These are phyloP conservation scores for Seladonia tumulorum DNA, from an alignment of 2,888 invertebrate genomes.

Conservation along the genomic window DNA sequence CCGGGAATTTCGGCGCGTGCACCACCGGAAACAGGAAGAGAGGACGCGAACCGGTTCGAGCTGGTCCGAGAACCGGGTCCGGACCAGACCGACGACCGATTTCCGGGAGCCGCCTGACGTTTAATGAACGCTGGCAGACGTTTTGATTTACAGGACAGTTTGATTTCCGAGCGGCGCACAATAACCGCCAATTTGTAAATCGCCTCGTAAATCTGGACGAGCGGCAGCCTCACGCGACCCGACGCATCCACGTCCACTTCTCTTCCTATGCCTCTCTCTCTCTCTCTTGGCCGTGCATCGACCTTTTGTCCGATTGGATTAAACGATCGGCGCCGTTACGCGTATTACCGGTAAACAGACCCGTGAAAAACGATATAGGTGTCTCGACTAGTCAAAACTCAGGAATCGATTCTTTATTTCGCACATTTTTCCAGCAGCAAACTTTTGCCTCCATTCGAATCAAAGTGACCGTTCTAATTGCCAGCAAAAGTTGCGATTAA, in stretches of 20 bases:
- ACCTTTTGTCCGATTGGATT: conserved; percentile 77
- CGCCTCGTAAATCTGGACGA: conserved; percentile 81
- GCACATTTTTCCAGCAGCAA: neutral
- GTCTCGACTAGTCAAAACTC: neutral
- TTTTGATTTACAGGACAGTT: conserved; percentile 83
- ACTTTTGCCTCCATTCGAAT: neutral
- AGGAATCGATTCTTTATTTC: neutral
- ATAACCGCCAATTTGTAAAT: conserved; percentile 84
- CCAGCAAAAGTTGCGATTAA: neutral
- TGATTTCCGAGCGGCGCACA: conserved; percentile 81
- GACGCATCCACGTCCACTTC: conserved; percentile 37
- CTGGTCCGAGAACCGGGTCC: conserved; percentile 26
- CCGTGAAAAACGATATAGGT: conserved; percentile 46
- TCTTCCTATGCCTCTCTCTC: neutral
- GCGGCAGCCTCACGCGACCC: conserved; percentile 42
- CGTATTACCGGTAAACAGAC: conserved; percentile 52
- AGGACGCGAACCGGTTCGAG: conserved; percentile 34
- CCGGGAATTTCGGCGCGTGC: conserved; percentile 43
- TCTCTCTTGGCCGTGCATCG: conserved; percentile 20
- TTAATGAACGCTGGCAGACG: conserved; percentile 82
- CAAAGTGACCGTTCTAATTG: neutral
- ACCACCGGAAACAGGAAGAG: conserved; percentile 16
- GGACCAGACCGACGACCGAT: conserved; percentile 62
- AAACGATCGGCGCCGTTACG: conserved; percentile 73
- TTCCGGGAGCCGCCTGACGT: conserved; percentile 78